Evolutionary conservation across 1,140 invertebrate genomes (phyloP).

Genomic region (Antheraea pernyi): DNA sequence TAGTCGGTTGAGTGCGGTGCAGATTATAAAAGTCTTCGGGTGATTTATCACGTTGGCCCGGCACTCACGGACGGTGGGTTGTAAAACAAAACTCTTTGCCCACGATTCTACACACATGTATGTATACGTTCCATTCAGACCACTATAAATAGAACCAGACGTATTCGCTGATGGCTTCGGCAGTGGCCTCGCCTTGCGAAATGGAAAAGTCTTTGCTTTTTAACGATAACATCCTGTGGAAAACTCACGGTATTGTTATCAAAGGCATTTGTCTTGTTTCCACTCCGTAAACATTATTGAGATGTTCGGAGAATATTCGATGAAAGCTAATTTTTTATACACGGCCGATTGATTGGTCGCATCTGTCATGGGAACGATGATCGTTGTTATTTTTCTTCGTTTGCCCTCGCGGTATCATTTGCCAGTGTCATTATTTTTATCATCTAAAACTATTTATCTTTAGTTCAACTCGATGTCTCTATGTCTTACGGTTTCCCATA

Average conservation of each 20-base stretch:
- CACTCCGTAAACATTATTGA: neutral
- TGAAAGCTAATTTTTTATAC: neutral
- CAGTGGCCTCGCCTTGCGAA: constrained; percentile 7
- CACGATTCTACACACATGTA: neutral
- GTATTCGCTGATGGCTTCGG: constrained; percentile 6
- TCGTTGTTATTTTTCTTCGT: no score
- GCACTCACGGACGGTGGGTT: constrained; percentile 17
- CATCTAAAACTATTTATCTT: no score
- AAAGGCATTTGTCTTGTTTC: neutral
- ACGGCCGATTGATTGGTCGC: neutral
- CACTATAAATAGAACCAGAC: constrained; percentile 11
- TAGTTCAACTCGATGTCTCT: no score
- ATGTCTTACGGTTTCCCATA: no score
- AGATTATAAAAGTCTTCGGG: constrained; percentile 35
- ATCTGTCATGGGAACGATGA: neutral
- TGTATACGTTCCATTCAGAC: neutral
- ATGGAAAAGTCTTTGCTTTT: neutral
- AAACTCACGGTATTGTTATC: constrained; percentile 6
- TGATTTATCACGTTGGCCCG: constrained; percentile 28
- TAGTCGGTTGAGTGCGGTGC: constrained; percentile 13
- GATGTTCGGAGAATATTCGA: neutral
- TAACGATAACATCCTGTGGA: constrained; percentile 13
- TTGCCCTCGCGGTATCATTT: no score
- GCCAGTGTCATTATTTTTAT: no score
- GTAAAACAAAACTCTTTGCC: constrained; percentile 27